Percentiles rank a stretch among this genome's conserved stretches.
phyloP scores from a whole-genome alignment of 2,797 vertebrate species.

The Nasua narica region DNA sequence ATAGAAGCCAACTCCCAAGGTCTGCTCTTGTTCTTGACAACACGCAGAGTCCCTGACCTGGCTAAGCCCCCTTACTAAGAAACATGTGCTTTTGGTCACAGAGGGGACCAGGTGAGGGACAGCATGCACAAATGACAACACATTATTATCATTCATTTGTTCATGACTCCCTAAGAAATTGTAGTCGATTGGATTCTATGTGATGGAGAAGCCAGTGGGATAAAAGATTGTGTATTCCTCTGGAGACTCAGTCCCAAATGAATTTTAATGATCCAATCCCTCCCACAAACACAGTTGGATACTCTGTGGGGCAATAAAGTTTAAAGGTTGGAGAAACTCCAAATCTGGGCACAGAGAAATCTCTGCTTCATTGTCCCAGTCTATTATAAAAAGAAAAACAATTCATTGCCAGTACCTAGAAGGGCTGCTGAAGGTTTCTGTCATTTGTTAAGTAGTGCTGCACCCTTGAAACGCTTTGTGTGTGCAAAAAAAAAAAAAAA shows the following conservation, averaged over 20 bases:
- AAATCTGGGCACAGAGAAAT: conserved; percentile 35
- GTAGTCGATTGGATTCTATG: not conserved
- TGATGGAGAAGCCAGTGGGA: not conserved
- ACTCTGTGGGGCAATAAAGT: conserved; percentile 44
- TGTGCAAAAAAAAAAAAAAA: not conserved
- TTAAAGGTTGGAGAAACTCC: conserved; percentile 60
- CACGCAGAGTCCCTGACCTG: not conserved
- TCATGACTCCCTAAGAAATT: not conserved
- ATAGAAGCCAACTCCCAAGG: not conserved
- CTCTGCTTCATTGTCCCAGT: conserved; percentile 30
- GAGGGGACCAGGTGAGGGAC: not conserved
- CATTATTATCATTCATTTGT: not conserved
- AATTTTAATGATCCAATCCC: conserved; percentile 36
- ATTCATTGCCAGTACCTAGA: not conserved
- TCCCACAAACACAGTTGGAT: conserved; percentile 37
- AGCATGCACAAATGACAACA: not conserved
- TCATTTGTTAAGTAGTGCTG: conserved; percentile 27
- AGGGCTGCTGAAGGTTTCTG: conserved; percentile 9
- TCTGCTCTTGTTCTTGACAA: not conserved
- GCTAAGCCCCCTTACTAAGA: not conserved
- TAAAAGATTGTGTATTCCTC: not conserved
- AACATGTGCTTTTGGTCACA: not conserved
- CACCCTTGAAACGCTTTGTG: conserved; percentile 30
- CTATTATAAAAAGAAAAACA: conserved; percentile 20
- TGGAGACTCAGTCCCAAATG: not conserved